Evolutionary conservation across 1,140 invertebrate species (phyloP).

Genomic region (Musca domestica): DNA sequence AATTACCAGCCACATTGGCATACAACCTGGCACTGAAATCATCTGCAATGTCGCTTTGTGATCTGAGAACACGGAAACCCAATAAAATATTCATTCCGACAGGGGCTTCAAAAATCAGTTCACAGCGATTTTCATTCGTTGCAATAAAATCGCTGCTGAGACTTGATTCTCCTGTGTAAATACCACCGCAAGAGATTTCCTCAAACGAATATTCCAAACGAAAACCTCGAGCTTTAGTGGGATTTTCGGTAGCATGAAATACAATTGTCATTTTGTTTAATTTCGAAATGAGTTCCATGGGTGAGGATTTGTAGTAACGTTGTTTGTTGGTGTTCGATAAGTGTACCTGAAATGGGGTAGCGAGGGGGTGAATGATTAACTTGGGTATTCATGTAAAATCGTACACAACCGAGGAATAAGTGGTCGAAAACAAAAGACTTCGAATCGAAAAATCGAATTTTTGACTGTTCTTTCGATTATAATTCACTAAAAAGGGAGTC

Average conservation of each 20-base stretch:
- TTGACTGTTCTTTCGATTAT: too few species aligned
- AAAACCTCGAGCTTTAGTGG: constrained; percentile 60
- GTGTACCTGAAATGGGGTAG: constrained; percentile 31
- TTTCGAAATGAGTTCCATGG: constrained; percentile 57
- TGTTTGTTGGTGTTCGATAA: constrained; percentile 27
- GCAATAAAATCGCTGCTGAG: constrained; percentile 58
- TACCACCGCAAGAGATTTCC: constrained; percentile 65
- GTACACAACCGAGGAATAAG: too few species aligned
- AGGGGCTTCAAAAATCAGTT: constrained; percentile 73
- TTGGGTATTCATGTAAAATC: too few species aligned
- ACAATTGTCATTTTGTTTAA: constrained; percentile 70
- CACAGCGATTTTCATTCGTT: constrained; percentile 56
- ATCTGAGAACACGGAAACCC: neutral
- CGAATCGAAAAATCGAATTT: too few species aligned
- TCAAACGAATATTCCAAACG: constrained; percentile 49
- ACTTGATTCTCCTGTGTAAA: constrained; percentile 57
- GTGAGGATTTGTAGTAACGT: constrained; percentile 29
- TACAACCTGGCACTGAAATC: neutral
- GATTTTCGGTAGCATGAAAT: constrained; percentile 61
- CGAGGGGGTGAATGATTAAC: too few species aligned
- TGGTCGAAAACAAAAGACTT: too few species aligned
- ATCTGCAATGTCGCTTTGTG: neutral
- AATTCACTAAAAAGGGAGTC: too few species aligned
- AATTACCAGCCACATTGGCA: neutral
- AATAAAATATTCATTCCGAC: constrained; percentile 69